Evolutionary conservation across 2,797 vertebrate species (phyloP).

Genomic region (Megalops cyprinoides): DNA sequence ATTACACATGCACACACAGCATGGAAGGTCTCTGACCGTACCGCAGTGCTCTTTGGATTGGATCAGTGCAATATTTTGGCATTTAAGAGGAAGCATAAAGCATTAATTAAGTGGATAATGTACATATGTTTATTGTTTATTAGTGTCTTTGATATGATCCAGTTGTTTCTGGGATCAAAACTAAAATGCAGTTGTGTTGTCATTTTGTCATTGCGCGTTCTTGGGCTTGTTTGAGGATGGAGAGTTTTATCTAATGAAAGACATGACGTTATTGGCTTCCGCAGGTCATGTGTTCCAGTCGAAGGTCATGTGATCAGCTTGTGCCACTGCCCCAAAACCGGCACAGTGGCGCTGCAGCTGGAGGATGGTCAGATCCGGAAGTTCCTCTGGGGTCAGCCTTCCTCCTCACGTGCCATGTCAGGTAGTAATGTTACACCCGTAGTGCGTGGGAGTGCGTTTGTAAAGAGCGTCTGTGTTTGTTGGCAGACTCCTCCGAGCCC

Average conservation of each 20-base stretch:
- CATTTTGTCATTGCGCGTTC: too few relatives aligned
- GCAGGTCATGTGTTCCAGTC: constrained; percentile 76
- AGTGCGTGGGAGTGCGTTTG: not conserved
- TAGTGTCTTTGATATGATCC: not conserved
- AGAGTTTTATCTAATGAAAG: not conserved
- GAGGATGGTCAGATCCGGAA: constrained; percentile 80
- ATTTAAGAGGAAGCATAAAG: not conserved
- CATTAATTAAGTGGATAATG: too few relatives aligned
- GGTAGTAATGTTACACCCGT: too few relatives aligned
- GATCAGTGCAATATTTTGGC: not conserved
- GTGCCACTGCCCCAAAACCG: constrained; percentile 73
- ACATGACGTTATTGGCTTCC: constrained; percentile 7
- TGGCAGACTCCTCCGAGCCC: constrained; percentile 71
- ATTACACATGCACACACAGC: not conserved
- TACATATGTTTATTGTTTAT: too few relatives aligned
- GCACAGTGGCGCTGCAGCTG: constrained; percentile 83
- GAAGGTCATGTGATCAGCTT: constrained; percentile 80
- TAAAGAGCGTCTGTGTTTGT: not conserved
- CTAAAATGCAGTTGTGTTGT: too few relatives aligned
- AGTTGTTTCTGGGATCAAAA: not conserved
- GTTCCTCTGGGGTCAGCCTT: constrained; percentile 84
- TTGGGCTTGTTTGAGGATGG: too few relatives aligned
- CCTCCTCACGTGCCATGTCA: too few relatives aligned
- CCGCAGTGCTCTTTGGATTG: not conserved
- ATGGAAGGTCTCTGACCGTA: not conserved